Evolutionary conservation across 2,113 vertebrate genomes (phyloP), one percentile per base, ranked within the genome.

Genomic region (Alligator sinensis): DNA sequence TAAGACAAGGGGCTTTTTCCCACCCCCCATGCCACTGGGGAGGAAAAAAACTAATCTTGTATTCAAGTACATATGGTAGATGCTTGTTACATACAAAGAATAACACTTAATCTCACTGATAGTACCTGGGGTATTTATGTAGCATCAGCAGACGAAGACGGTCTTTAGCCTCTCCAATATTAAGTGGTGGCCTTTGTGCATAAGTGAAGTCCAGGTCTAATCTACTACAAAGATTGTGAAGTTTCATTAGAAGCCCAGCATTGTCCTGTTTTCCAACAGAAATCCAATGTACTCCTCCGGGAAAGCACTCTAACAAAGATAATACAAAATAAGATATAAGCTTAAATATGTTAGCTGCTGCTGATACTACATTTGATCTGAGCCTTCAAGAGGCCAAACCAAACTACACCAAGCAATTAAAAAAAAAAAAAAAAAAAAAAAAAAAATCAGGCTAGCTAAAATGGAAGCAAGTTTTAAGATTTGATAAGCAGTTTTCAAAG

Each of bases 121-220:
- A 83, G 70, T 92, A 99, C 99, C 99, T 99, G n/a, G 99, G 98
- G 88, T 98, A 98, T 95, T 96, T 98, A 80, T 96, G 98, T 47
- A 99, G 96, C 97, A 99, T 98, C 80, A 99, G 97, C 92, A 98
- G 97, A 78, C 99, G 99, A 62, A 99, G 98, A 47, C 99, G 98
- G 89, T 99, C 99, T 96, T 99, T 99, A 94, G 99, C 99, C 93
- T 99, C 99, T 80, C 99, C 99, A 61, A 99, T 97, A 81, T 99
- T 99, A 95, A 98, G 98, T 16, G 99, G 98, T 18, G 98, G 96
- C 38, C 99, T 98, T 38, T 98, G 98, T 72, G 97, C 96, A 64
- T 97, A 92, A 68, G 97, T 96, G 27, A 97, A 97, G 57, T 98
- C 98, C 68, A 98, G 98, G 87, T 99, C 99, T 98, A 99, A 94